Conservation (phyloP, 2,113 vertebrate genomes). For the Hippocampus mohnikei region DNA sequence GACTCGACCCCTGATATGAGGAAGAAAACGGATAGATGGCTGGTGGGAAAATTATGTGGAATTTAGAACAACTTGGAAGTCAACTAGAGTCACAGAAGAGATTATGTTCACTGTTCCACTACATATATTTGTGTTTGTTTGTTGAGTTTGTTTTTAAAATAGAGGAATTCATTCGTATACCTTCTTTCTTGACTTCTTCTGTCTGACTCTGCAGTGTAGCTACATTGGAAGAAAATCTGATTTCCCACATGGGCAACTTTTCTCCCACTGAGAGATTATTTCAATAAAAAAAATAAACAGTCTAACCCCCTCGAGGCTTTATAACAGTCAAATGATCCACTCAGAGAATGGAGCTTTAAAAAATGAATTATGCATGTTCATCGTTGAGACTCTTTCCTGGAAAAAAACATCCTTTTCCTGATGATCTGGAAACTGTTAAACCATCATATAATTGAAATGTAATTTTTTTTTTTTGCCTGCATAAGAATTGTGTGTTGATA, state of each 20-base stretch:
- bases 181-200: conserved; percentile 35
- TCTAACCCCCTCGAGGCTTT: conserved; percentile 64
- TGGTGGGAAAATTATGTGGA: no score
- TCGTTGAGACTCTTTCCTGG: conserved; percentile 51
- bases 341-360: conserved; percentile 62
- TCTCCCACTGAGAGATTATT: conserved; percentile 69
- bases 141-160: conserved; percentile 42
- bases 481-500: conserved; percentile 4
- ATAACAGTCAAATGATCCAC: conserved; percentile 63
- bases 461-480: background rate
- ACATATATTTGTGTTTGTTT: background rate
- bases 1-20: no score
- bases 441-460: conserved; percentile 2
- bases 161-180: conserved; percentile 38
- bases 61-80: no score
- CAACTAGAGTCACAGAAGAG: no score
- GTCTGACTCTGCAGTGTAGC: conserved; percentile 49
- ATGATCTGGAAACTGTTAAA: conserved; percentile 46
- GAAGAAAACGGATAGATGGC: no score
- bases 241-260: conserved; percentile 70
- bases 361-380: conserved; percentile 69
- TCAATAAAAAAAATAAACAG: conserved; percentile 72
- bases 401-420: conserved; percentile 24
- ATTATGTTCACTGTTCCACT: no score
- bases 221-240: conserved; percentile 67